A percentile compares a stretch with the other conserved stretches of the same genome.
phyloP scores from a whole-genome alignment of 2,113 vertebrate species.

The Hypanus sabinus region DNA sequence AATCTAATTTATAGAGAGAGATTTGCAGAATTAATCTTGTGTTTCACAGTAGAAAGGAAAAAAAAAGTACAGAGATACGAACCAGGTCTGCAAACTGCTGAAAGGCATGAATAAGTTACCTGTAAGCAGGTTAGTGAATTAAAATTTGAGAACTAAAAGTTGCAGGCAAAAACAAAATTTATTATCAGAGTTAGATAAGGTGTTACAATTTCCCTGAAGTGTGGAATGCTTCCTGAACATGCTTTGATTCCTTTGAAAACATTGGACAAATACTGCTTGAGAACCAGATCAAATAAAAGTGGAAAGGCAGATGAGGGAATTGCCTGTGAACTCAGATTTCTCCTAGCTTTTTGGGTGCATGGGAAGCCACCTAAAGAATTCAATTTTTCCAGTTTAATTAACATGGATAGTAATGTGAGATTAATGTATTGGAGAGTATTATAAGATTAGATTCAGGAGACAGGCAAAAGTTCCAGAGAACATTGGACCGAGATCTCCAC shows the following conservation, averaged over 20 bases:
- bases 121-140: not conserved
- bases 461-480: not conserved
- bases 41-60: not conserved
- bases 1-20: not conserved
- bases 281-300: not conserved
- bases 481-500: no score
- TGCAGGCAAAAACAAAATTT: not conserved
- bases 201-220: not conserved
- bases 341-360: not conserved
- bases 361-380: not conserved
- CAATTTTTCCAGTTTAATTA: not conserved
- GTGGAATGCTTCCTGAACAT: not conserved
- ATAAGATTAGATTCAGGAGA: not conserved
- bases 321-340: not conserved
- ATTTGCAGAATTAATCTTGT: slow-evolving; percentile 12
- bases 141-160: not conserved
- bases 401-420: not conserved
- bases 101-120: not conserved
- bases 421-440: not conserved
- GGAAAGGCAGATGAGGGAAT: not conserved
- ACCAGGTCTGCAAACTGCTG: not conserved
- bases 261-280: not conserved
- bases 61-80: not conserved
- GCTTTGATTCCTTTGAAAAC: not conserved
- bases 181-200: not conserved